These are phyloP conservation scores for Lathamus discolor DNA, from an alignment of 2,113 vertebrate genomes.

Conservation along the genomic window DNA sequence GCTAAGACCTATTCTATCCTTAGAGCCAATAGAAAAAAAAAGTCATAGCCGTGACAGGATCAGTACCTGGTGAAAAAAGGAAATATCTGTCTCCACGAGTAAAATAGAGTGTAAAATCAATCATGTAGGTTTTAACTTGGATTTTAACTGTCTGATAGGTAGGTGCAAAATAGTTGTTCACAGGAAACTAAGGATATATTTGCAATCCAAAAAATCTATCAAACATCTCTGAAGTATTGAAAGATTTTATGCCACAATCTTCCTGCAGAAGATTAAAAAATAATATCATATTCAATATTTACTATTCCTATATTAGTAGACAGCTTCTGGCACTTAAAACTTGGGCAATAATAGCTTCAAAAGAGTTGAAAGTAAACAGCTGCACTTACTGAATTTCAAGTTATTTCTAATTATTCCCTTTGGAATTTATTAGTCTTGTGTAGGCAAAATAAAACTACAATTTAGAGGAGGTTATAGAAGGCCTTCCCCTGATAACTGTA, in stretches of 20 bases:
- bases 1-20: background rate
- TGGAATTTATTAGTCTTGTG: conserved; percentile 56
- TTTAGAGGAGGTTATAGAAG: conserved; percentile 39
- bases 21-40: background rate
- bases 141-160: background rate
- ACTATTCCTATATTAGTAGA: background rate
- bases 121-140: background rate
- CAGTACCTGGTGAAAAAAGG: background rate
- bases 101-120: background rate
- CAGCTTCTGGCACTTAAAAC: background rate
- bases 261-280: background rate
- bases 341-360: background rate
- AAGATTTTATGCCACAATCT: background rate
- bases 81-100: background rate
- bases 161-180: background rate
- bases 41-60: background rate
- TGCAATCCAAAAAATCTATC: background rate
- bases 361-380: conserved; percentile 38
- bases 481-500: background rate
- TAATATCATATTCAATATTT: background rate
- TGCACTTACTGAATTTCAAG: conserved; percentile 38
- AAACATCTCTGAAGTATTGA: background rate
- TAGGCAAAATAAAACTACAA: conserved; percentile 56
- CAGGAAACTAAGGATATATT: background rate
- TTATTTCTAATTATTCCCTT: conserved; percentile 61